Evolutionary conservation across 2,888 invertebrate species (phyloP).

Genomic region (Acronicta aceris): DNA sequence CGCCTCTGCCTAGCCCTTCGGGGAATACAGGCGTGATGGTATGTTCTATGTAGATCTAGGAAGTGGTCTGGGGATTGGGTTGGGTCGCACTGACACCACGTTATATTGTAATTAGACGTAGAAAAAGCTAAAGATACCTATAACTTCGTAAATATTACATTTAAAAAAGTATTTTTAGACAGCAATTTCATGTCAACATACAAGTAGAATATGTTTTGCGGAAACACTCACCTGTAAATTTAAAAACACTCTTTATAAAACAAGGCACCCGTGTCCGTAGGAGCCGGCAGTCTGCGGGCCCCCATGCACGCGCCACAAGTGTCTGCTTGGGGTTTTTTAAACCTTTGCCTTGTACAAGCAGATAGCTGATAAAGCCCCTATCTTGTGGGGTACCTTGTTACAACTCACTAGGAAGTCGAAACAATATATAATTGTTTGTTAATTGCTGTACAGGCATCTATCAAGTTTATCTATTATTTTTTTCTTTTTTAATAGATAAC

Average conservation of each 20-base stretch:
- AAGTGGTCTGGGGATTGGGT: too few species aligned
- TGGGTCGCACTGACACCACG: too few species aligned
- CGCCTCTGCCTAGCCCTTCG: too few species aligned
- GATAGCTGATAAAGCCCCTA: slow-evolving; percentile 82
- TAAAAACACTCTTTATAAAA: slow-evolving; percentile 9
- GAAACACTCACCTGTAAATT: slow-evolving; percentile 15
- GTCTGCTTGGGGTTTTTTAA: slow-evolving; percentile 68
- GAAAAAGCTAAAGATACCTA: too few species aligned
- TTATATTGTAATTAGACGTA: too few species aligned
- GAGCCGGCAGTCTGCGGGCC: slow-evolving; percentile 58
- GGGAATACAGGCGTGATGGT: too few species aligned
- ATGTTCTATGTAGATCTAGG: too few species aligned
- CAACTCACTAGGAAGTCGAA: slow-evolving; percentile 51
- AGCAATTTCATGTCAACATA: neutral
- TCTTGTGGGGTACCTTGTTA: slow-evolving; percentile 57
- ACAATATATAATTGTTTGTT: slow-evolving; percentile 2
- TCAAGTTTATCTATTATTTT: neutral
- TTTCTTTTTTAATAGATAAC: neutral
- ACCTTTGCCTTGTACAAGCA: slow-evolving; percentile 55
- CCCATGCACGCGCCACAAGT: slow-evolving; percentile 77
- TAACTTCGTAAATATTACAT: too few species aligned
- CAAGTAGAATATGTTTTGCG: neutral
- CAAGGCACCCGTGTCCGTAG: slow-evolving; percentile 43
- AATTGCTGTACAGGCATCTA: neutral
- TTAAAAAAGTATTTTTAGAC: neutral